Percentiles rank a stretch among this genome's conserved stretches.
These are phyloP conservation scores for Paragorgia papillata DNA, from an alignment of 92 coral and sea anemone genomes.

Conservation along the genomic window DNA sequence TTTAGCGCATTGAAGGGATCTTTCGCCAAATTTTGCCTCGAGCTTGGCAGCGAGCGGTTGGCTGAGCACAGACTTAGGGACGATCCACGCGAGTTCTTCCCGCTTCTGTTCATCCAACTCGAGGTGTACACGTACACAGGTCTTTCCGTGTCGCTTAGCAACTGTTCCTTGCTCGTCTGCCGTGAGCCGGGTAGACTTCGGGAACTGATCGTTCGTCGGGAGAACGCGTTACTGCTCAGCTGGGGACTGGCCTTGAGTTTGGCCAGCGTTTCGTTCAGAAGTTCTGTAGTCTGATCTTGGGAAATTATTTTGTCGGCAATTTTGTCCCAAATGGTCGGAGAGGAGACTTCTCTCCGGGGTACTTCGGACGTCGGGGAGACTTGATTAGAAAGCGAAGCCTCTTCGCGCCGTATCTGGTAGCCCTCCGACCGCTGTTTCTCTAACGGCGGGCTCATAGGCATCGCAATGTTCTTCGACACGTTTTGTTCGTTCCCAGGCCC, in stretches of 20 bases:
- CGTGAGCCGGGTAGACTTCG: conserved; percentile 42
- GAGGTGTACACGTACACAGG: conserved; percentile 50
- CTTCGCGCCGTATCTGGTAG: background rate
- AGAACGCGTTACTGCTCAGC: conserved; percentile 13
- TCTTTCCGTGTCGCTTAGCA: conserved; percentile 40
- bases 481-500: background rate
- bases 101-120: conserved; percentile 43
- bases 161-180: conserved; percentile 41
- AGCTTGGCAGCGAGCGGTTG: conserved; percentile 40
- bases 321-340: conserved; percentile 38
- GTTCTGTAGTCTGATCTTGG: conserved; percentile 38
- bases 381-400: background rate
- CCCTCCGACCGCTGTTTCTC: background rate
- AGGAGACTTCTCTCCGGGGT: conserved; percentile 1
- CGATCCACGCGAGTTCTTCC: conserved; percentile 34
- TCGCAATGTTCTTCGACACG: background rate
- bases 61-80: conserved; percentile 28
- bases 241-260: conserved; percentile 39
- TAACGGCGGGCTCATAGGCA: too few relatives aligned
- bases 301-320: conserved; percentile 27
- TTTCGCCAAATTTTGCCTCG: conserved; percentile 34
- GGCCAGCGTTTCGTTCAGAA: conserved; percentile 36
- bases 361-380: conserved; percentile 7
- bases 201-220: conserved; percentile 26
- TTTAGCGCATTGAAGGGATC: conserved; percentile 19